Base-by-base conservation (phyloP, 2,888 invertebrate genomes). In the Tuta absoluta region DNA sequence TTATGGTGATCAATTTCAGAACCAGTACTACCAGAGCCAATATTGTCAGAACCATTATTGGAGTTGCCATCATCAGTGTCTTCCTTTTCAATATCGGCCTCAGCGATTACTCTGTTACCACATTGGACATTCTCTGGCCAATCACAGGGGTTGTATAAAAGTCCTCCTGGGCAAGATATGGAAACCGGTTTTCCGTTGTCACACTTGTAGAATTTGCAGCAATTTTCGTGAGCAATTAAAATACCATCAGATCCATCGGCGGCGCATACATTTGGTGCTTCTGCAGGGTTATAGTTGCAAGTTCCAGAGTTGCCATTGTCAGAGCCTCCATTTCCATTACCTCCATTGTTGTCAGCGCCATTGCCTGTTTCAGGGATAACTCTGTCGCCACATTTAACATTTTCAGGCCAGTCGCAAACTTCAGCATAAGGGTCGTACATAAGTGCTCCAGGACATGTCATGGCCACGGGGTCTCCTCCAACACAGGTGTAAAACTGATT, bases 341-440 rank as follows among this genome's bases (percentile, higher is more conserved):
- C 63, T n/a, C 57, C 66, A 4, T 33, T 62, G 10, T 53, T 48
- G 11, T 49, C 53, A 60, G 14, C 2, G 17, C 19, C 48, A 41
- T 65, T 63, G 28, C 37, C 62, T 48, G 38, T 37, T 4, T 63
- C 67, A 1, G 48, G 48, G 10, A 49, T 49, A 4, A 68, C 48
- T 59, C 66, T 77, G n/a, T 76, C 71, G 0, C 75, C 77, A 63
- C 85, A 86, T 0, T 75, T 66, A 1, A 85, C 82, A 57, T 77
- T 74, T 0, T 69, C 48, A 0, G 81, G 74, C 79, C 79, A 84
- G 58, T 84, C 84, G 64, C 85, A 86, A 23, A 64, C 63, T 49
- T 78, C 67, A 0, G 41, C 71, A 0, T 63, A 33, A 0, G 78
- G 75, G 64, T 83, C 78, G 67, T 73, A 85, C 10, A 79, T 61